A percentile compares a stretch with the other conserved stretches of the same genome.
phyloP scores from a whole-genome alignment of 2,797 vertebrate genomes.

The Parambassis ranga region DNA sequence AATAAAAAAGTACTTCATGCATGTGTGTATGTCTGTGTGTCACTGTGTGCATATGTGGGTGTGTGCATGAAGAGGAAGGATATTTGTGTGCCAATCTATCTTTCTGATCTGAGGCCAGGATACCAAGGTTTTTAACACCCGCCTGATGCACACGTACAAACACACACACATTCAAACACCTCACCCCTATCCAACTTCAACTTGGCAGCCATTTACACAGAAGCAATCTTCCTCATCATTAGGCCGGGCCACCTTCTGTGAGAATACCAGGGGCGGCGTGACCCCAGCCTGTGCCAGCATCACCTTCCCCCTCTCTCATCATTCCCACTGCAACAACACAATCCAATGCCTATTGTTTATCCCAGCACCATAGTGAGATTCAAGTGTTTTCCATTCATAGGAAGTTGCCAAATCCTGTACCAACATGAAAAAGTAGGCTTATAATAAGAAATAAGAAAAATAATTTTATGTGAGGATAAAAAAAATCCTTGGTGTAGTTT shows the following conservation, averaged over 20 bases:
- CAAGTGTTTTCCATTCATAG: slow-evolving; percentile 14
- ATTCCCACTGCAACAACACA: slow-evolving; percentile 3
- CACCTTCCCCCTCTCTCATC: slow-evolving; percentile 28
- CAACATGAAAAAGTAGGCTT: no score
- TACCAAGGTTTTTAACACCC: slow-evolving; percentile 37
- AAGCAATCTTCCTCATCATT: slow-evolving; percentile 72
- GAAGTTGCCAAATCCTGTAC: slow-evolving; percentile 1
- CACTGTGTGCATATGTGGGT: slow-evolving; percentile 20
- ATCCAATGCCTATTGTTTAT: slow-evolving; percentile 30
- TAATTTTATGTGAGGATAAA: neutral
- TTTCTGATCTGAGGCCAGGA: slow-evolving; percentile 67
- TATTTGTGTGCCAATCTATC: slow-evolving; percentile 49
- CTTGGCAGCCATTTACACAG: slow-evolving; percentile 62
- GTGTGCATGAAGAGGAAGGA: slow-evolving; percentile 22
- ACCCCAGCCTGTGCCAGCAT: slow-evolving; percentile 52
- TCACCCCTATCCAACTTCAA: slow-evolving; percentile 32
- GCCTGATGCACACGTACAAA: neutral
- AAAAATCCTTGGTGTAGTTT: no score
- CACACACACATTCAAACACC: slow-evolving; percentile 5
- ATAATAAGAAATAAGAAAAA: neutral
- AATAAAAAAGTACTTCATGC: neutral
- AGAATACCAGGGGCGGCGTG: slow-evolving; percentile 54
- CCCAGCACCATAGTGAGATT: slow-evolving; percentile 2
- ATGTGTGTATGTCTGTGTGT: neutral
- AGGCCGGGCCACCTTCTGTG: slow-evolving; percentile 61